A percentile compares a stretch with the other conserved stretches of the same genome.
phyloP scores from a whole-genome alignment of 1,140 invertebrate species.

The Chymomyza costata region DNA sequence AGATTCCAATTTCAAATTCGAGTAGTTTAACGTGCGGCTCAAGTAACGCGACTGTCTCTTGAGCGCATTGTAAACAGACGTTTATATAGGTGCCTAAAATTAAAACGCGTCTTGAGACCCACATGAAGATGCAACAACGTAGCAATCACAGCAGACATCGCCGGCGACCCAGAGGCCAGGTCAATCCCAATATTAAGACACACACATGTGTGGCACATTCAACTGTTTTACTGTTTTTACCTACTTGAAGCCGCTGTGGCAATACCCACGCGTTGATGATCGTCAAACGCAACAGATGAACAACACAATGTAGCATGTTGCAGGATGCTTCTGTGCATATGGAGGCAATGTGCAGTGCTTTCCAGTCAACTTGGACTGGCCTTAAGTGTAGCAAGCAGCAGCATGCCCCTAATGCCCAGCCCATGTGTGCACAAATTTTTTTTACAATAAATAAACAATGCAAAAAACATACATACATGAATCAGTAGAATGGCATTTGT shows the following conservation, averaged over 20 bases:
- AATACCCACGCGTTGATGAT: conserved; percentile 58
- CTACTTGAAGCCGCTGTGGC: conserved; percentile 63
- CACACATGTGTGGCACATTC: conserved; percentile 42
- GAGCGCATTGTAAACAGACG: conserved; percentile 58
- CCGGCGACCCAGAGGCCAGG: conserved; percentile 46
- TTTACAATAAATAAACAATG: no score
- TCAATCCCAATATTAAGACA: conserved; percentile 45
- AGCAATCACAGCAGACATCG: conserved; percentile 14
- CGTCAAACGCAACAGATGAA: background rate
- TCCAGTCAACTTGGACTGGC: conserved; percentile 25
- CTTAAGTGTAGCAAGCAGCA: no score
- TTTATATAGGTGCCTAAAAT: conserved; percentile 71
- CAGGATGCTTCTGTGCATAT: conserved; percentile 50
- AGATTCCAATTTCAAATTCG: conserved; percentile 11
- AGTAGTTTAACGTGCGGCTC: conserved; percentile 40
- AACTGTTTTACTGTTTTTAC: conserved; percentile 30
- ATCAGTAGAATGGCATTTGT: no score
- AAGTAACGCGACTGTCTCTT: conserved; percentile 57
- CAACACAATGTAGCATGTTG: no score
- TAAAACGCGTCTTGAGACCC: conserved; percentile 51
- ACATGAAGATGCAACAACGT: conserved; percentile 43
- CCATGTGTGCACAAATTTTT: conserved; percentile 21
- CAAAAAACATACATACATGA: no score
- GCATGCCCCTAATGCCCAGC: no score
- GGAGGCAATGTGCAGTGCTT: conserved; percentile 67